Evolutionary conservation across 2,888 invertebrate species (phyloP).

Genomic region (Sphaerophoria taeniata): DNA sequence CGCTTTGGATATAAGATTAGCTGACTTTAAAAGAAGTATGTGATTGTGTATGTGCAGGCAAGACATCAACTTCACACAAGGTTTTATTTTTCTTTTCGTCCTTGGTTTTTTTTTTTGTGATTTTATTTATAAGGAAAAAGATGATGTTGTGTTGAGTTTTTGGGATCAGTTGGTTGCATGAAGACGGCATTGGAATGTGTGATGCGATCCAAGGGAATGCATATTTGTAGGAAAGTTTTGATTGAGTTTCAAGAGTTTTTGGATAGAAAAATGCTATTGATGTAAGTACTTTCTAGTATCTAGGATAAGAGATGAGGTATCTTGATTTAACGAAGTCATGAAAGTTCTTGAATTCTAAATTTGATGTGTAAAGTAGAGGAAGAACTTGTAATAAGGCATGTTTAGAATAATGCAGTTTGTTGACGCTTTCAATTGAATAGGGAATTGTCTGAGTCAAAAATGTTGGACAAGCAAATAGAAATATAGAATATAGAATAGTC

Average conservation of each 20-base stretch:
- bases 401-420: no score
- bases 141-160: conserved; percentile 47
- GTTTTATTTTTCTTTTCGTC: background rate
- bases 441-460: no score
- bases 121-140: background rate
- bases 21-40: background rate
- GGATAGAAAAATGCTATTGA: background rate
- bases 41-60: background rate
- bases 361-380: no score
- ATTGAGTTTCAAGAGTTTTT: conserved; percentile 68
- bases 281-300: conserved; percentile 18
- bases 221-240: conserved; percentile 62
- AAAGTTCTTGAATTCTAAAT: conserved; percentile 20
- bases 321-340: conserved; percentile 45
- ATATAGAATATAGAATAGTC: no score
- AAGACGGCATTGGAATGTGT: conserved; percentile 17
- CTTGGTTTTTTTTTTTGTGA: no score
- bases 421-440: no score
- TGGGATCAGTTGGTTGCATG: conserved; percentile 66
- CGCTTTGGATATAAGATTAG: conserved; percentile 54
- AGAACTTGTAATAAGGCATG: no score
- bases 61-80: background rate
- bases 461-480: no score
- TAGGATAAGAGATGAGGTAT: conserved; percentile 47
- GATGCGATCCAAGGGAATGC: conserved; percentile 24